These are phyloP conservation scores for Acronicta psi DNA, from an alignment of 2,888 invertebrate genomes.

Conservation along the genomic window DNA sequence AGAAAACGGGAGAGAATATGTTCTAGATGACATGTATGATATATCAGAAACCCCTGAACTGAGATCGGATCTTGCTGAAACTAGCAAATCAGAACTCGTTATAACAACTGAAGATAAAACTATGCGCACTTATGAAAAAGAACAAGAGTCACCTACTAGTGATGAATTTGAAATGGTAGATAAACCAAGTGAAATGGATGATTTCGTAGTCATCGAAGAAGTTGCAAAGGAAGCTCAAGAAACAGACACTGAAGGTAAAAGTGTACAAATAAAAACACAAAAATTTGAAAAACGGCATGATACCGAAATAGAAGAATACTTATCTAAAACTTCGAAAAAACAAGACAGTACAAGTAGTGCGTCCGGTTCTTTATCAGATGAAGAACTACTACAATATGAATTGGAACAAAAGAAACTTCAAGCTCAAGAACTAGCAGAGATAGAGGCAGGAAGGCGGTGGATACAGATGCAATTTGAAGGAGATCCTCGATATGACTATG, in stretches of 20 bases:
- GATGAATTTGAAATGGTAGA: constrained; percentile 97
- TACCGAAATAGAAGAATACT: constrained; percentile 92
- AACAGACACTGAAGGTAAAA: constrained; percentile 94
- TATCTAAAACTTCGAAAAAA: constrained; percentile 92
- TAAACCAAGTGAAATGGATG: constrained; percentile 95
- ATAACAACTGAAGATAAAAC: constrained; percentile 90
- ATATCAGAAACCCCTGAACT: constrained; percentile 89
- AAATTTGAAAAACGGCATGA: constrained; percentile 90
- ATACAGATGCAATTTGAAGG: constrained; percentile 96
- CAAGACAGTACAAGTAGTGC: constrained; percentile 89
- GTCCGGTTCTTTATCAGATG: constrained; percentile 88
- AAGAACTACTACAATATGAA: constrained; percentile 91
- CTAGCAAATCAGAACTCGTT: constrained; percentile 88
- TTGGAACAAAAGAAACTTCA: constrained; percentile 90
- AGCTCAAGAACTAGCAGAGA: constrained; percentile 87
- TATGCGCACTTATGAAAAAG: constrained; percentile 86
- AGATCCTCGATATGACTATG: constrained; percentile 93
- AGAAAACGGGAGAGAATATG: constrained; percentile 90
- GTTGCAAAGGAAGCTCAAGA: constrained; percentile 96
- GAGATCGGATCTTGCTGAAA: constrained; percentile 85
- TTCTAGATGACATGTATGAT: constrained; percentile 89
- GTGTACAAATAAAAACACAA: constrained; percentile 90
- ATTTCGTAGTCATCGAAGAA: constrained; percentile 96
- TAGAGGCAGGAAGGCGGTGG: constrained; percentile 95
- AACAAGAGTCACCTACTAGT: constrained; percentile 93